A percentile compares a stretch with the other conserved stretches of the same genome.
phyloP scores from a whole-genome alignment of 2,888 invertebrate species.

The Cantharis nigra region DNA sequence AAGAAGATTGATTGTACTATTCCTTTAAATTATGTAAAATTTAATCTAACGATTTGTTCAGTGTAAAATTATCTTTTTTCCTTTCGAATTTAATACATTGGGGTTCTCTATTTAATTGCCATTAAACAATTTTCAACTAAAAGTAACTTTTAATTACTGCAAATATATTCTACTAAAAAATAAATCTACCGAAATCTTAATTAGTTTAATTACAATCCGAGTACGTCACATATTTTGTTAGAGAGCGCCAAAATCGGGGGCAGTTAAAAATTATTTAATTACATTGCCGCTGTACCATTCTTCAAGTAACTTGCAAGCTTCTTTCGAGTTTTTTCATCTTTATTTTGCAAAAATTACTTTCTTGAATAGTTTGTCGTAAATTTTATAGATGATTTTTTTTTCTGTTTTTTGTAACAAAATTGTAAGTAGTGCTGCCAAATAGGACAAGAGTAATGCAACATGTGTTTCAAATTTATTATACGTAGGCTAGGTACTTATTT shows the following conservation, averaged over 20 bases:
- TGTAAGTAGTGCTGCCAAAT: slow-evolving; percentile 90
- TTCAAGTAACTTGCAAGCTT: slow-evolving; percentile 86
- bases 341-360: slow-evolving; percentile 77
- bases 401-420: slow-evolving; percentile 77
- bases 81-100: not conserved
- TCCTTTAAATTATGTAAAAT: not conserved
- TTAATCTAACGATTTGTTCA: not conserved
- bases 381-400: slow-evolving; percentile 77
- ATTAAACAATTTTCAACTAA: not conserved
- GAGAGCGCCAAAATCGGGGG: not conserved
- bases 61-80: not conserved
- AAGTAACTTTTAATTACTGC: not conserved
- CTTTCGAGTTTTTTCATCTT: slow-evolving; percentile 67
- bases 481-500: slow-evolving; percentile 53
- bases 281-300: slow-evolving; percentile 48
- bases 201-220: not conserved
- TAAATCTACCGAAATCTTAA: not conserved
- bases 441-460: slow-evolving; percentile 89
- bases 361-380: slow-evolving; percentile 68
- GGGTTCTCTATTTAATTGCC: not conserved
- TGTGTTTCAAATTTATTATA: slow-evolving; percentile 88
- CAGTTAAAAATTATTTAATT: not conserved
- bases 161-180: not conserved
- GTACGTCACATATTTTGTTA: not conserved
- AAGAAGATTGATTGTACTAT: not conserved